Conservation (phyloP, 2,113 vertebrate species). For the Rhizomys pruinosus region DNA sequence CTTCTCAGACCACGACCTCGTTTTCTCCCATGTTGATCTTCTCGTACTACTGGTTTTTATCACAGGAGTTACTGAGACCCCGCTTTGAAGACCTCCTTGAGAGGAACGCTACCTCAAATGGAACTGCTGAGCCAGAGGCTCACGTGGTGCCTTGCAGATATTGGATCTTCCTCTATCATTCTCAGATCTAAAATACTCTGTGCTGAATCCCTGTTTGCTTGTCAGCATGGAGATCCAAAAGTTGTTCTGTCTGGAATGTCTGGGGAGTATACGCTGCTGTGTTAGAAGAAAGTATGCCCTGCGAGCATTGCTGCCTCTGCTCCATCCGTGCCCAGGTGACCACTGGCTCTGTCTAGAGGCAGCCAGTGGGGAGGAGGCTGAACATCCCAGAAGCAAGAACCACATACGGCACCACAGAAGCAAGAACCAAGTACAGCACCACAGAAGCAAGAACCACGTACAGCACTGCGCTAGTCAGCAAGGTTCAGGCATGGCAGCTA, state of each 20-base stretch:
- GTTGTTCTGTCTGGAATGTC: too few species aligned
- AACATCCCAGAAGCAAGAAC: background rate
- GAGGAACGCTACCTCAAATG: background rate
- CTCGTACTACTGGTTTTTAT: background rate
- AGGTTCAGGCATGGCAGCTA: background rate
- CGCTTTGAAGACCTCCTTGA: background rate
- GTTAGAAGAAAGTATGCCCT: background rate
- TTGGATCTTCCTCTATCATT: background rate
- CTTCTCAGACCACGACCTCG: too few species aligned
- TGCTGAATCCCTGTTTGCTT: too few species aligned
- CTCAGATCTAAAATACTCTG: background rate
- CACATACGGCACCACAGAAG: background rate
- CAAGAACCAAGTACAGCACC: background rate
- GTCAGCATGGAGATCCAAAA: background rate
- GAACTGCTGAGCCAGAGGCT: too few species aligned
- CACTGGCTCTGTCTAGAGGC: background rate
- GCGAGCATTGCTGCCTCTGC: background rate
- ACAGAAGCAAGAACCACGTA: background rate
- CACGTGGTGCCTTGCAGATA: fast-evolving
- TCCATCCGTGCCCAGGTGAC: too few species aligned
- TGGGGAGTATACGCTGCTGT: fast-evolving
- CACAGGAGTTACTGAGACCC: background rate
- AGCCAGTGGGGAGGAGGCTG: background rate
- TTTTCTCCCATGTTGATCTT: too few species aligned
- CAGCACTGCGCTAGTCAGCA: fast-evolving